Conservation (phyloP, 1,140 invertebrate species). For the Drosophila subpulchrella region DNA sequence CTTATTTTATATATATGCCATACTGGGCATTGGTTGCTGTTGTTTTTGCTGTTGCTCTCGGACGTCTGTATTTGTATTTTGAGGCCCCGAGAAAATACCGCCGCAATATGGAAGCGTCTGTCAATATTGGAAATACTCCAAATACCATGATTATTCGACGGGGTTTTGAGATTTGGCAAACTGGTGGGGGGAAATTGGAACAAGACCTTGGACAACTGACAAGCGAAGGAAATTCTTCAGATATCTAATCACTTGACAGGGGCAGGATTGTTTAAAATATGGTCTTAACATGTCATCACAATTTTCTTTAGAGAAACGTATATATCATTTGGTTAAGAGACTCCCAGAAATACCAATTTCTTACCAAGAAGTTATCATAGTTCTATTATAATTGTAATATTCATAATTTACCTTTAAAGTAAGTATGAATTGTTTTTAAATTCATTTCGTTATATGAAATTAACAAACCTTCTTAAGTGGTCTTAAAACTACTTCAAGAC, state of each 20-base stretch:
- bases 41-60: constrained; percentile 26
- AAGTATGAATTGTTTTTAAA: too few relatives aligned
- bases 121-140: constrained; percentile 27
- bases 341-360: too few relatives aligned
- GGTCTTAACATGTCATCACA: not conserved
- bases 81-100: constrained; percentile 23
- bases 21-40: constrained; percentile 54
- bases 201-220: constrained; percentile 7
- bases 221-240: not conserved
- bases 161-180: constrained; percentile 27
- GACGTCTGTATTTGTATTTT: constrained; percentile 49
- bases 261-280: not conserved
- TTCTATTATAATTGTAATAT: too few relatives aligned
- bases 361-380: too few relatives aligned
- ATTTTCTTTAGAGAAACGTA: not conserved
- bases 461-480: too few relatives aligned
- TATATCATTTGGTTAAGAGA: too few relatives aligned
- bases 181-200: constrained; percentile 1
- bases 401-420: too few relatives aligned
- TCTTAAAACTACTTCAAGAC: too few relatives aligned
- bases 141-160: constrained; percentile 5
- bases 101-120: constrained; percentile 57
- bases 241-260: not conserved
- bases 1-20: constrained; percentile 58
- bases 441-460: too few relatives aligned